Conservation (phyloP, 1,140 invertebrate genomes). For the Pachyrhynchus sulphureomaculatus region DNA sequence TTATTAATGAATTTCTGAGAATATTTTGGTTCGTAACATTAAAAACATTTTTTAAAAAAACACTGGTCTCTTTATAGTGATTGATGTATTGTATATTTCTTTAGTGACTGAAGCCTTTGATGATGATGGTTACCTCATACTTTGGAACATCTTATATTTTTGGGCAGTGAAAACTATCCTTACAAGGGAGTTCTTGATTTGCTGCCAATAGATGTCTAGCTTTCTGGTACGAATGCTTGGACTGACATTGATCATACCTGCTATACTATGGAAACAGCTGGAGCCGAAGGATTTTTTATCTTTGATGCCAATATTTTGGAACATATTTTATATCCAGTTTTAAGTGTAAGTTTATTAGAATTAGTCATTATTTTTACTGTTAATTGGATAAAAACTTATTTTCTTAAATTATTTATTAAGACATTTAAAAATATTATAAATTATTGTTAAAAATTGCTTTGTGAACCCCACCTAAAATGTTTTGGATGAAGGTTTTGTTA, state of each 20-base stretch:
- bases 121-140: constrained; percentile 93
- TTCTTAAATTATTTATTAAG: no score
- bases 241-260: constrained; percentile 84
- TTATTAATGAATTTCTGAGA: no score
- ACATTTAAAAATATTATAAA: no score
- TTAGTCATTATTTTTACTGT: not conserved
- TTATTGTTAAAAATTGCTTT: no score
- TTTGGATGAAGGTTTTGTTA: constrained; percentile 79
- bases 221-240: constrained; percentile 87
- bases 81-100: no score
- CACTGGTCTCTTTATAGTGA: no score
- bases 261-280: constrained; percentile 86
- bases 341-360: constrained; percentile 62
- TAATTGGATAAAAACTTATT: no score
- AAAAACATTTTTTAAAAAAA: no score
- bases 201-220: constrained; percentile 83
- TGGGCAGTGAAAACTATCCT: constrained; percentile 88
- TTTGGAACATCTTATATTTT: constrained; percentile 88
- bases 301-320: constrained; percentile 87
- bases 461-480: no score
- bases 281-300: constrained; percentile 83
- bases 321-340: constrained; percentile 82
- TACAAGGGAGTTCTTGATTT: constrained; percentile 88
- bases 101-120: constrained; percentile 86
- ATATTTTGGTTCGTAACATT: no score